phyloP scores from a whole-genome alignment of 1,140 invertebrate species.

The Neelides sp. region DNA sequence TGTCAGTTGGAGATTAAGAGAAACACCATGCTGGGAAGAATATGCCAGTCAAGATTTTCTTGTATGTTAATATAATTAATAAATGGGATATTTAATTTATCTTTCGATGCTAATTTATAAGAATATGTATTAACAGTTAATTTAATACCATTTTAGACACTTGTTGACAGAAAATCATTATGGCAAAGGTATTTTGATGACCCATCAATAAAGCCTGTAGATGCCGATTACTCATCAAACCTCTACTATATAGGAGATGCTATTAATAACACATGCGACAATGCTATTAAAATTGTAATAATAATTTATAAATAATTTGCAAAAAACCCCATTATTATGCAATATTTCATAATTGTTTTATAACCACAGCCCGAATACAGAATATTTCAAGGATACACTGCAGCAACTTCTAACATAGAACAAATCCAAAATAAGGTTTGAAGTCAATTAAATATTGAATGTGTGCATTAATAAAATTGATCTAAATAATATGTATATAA shows the following conservation, averaged over 20 bases:
- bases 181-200: slow-evolving; percentile 18
- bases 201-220: not conserved
- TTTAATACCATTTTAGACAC: slow-evolving; percentile 13
- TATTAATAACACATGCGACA: slow-evolving; percentile 18
- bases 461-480: not conserved
- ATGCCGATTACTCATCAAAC: slow-evolving; percentile 10
- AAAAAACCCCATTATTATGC: not conserved
- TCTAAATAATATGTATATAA: not conserved
- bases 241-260: not conserved
- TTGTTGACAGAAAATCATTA: slow-evolving; percentile 6
- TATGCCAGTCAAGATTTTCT: slow-evolving; percentile 33
- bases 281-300: slow-evolving; percentile 21
- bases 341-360: too few species aligned
- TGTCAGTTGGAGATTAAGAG: slow-evolving; percentile 33
- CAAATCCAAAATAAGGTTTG: too few species aligned
- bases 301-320: too few species aligned
- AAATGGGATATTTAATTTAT: slow-evolving; percentile 6
- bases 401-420: too few species aligned
- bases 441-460: too few species aligned
- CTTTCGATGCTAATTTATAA: slow-evolving; percentile 7
- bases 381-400: too few species aligned
- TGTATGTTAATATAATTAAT: slow-evolving; percentile 24
- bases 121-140: slow-evolving; percentile 21
- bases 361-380: too few species aligned
- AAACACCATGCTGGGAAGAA: slow-evolving; percentile 37